Evolutionary conservation across 2,888 invertebrate genomes (phyloP), one percentile per base, ranked within the genome.

Genomic region (Drosophila percnosoma): DNA sequence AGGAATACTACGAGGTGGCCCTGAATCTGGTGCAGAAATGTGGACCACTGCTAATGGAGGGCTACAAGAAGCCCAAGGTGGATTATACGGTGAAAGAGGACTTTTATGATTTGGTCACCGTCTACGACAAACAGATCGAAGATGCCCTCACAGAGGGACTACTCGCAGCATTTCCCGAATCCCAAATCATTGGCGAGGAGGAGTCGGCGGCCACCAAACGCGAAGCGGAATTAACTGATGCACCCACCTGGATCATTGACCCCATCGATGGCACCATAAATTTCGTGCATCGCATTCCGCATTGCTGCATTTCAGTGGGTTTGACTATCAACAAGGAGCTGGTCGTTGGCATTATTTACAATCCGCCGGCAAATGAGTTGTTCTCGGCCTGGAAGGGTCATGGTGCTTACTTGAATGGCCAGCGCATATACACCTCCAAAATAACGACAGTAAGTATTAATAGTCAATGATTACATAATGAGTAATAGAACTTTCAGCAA

Each of bases 231-330:
- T 93, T 97, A 78, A 97, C 96, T 0, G 95, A 96, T 90, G 95
- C 94, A 15, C 97, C 97, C 27, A 98, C 97, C 0, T 97, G 97
- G 97, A 95, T 97, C 62, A 96, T 97, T 73, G 97, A 98, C 93
- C 97, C 97, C 7, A 96, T 98, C 60, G 98, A 98, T 93, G 98
- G 98, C 34, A 98, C 97, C 4, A 95, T 95, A 54, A 98, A 98
- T 94, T 98, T 97, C 91, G 95, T 97, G 15, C 94, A 95, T 83
- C 94, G 94, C 40, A 95, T 96, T 89, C 96, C 96, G 6, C 94
- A 95, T 70, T 94, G 94, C 57, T 95, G 95, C 84, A 95, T 97
- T 69, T 96, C 96, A 0, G 94, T 97, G 51, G 97, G 94, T 36
- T 89, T 95, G 52, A 91, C 94, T 1, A 91, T 95, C 27, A 93